Conservation (phyloP, 2,797 vertebrate species). For the Alauda arvensis region DNA sequence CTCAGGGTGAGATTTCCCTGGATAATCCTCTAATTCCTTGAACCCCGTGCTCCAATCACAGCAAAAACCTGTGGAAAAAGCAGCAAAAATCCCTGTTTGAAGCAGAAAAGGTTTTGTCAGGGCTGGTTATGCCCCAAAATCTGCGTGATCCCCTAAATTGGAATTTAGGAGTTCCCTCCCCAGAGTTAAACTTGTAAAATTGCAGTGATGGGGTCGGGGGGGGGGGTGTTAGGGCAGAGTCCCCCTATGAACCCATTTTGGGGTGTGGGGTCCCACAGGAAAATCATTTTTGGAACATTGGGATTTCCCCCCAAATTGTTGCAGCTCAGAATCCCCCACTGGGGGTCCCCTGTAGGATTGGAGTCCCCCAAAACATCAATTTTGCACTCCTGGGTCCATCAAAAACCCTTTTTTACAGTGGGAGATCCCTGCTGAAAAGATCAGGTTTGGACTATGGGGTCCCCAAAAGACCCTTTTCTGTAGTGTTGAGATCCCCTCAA, state of each 20-base stretch:
- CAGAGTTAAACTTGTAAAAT: fast-evolving
- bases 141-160: fast-evolving
- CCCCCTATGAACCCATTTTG: background rate
- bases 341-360: background rate
- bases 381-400: background rate
- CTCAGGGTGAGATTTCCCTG: background rate
- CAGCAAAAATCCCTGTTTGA: background rate
- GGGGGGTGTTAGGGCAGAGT: too few relatives aligned
- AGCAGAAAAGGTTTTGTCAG: background rate
- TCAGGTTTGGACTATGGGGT: fast-evolving
- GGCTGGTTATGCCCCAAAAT: background rate
- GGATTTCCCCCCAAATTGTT: too few relatives aligned
- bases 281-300: too few relatives aligned
- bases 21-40: background rate
- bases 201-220: too few relatives aligned
- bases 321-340: background rate
- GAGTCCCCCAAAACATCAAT: background rate
- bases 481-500: fast-evolving
- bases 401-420: background rate
- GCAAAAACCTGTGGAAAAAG: fast-evolving
- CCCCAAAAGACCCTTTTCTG: background rate
- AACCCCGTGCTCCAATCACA: fast-evolving
- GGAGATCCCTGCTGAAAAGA: too few relatives aligned
- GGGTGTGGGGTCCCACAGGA: fast-evolving
- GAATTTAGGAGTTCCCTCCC: too few relatives aligned